Percentiles rank a stretch among this genome's conserved stretches.
phyloP scores from a whole-genome alignment of 2,888 invertebrate genomes.

The Amorpha juglandis region DNA sequence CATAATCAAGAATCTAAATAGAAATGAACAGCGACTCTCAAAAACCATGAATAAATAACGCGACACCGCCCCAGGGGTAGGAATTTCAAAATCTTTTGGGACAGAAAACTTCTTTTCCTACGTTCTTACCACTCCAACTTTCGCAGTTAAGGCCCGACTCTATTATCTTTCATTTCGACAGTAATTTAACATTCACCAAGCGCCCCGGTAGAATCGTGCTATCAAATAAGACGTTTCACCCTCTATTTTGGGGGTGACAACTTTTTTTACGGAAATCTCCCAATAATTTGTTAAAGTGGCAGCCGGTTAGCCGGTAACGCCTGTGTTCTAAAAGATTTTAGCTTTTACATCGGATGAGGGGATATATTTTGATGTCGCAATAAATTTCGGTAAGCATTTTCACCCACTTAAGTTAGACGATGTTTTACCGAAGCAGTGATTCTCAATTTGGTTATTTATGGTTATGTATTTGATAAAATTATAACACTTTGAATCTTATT shows the following conservation, averaged over 20 bases:
- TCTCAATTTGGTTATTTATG: slow-evolving; percentile 11
- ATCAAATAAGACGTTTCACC: slow-evolving; percentile 76
- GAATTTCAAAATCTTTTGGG: slow-evolving; percentile 76
- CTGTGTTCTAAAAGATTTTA: slow-evolving; percentile 76
- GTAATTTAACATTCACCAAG: slow-evolving; percentile 82
- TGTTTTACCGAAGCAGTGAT: slow-evolving; percentile 15
- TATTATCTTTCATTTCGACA: slow-evolving; percentile 83
- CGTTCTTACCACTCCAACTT: slow-evolving; percentile 27
- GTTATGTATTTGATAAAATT: slow-evolving; percentile 3
- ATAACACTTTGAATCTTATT: background rate
- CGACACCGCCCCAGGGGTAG: slow-evolving; percentile 65
- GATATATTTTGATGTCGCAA: slow-evolving; percentile 42
- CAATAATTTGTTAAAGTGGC: slow-evolving; percentile 83
- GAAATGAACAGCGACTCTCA: slow-evolving; percentile 52
- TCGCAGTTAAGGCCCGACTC: slow-evolving; percentile 70
- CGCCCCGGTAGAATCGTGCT: slow-evolving; percentile 72
- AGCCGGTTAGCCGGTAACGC: slow-evolving; percentile 80
- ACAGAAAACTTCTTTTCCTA: slow-evolving; percentile 71
- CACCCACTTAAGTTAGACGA: slow-evolving; percentile 16
- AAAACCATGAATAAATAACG: slow-evolving; percentile 79
- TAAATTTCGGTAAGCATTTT: slow-evolving; percentile 37
- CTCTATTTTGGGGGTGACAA: slow-evolving; percentile 74
- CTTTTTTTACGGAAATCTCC: slow-evolving; percentile 78
- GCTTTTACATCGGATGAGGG: slow-evolving; percentile 47
- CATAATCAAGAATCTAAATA: slow-evolving; percentile 42